These are phyloP conservation scores for Phalera bucephala DNA, from an alignment of 2,888 invertebrate species.

Conservation along the genomic window DNA sequence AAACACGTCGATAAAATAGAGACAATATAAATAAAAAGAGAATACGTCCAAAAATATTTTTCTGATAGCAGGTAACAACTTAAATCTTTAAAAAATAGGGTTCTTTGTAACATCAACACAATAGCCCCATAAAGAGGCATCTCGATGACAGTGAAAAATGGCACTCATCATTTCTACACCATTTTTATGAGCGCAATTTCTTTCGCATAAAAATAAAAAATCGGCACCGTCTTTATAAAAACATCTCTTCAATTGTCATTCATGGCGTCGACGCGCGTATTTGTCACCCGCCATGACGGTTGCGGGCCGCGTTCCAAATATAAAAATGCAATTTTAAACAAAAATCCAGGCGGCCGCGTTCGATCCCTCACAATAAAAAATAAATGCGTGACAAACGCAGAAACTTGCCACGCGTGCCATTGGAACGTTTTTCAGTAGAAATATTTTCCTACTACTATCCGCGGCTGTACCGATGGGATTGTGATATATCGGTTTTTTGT, in stretches of 20 bases:
- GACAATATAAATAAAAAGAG: constrained; percentile 12
- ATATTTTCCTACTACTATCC: constrained; percentile 31
- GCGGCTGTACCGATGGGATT: constrained; percentile 5
- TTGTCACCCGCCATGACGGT: constrained; percentile 77
- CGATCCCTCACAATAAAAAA: constrained; percentile 77
- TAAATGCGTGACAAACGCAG: constrained; percentile 63
- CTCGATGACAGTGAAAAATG: constrained; percentile 77
- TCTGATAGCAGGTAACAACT: not conserved
- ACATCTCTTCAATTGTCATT: constrained; percentile 83
- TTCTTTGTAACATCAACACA: constrained; percentile 63
- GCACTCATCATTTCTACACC: constrained; percentile 78
- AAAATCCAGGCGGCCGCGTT: constrained; percentile 64
- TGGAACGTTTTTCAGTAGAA: constrained; percentile 38
- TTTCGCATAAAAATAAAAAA: constrained; percentile 80
- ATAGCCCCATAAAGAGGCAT: constrained; percentile 74
- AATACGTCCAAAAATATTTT: not conserved
- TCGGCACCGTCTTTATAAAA: constrained; percentile 76
- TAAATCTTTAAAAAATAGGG: constrained; percentile 33
- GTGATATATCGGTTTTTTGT: not conserved
- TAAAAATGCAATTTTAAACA: constrained; percentile 83
- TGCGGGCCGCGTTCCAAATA: constrained; percentile 78
- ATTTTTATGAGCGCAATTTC: constrained; percentile 80
- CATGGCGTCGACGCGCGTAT: constrained; percentile 78
- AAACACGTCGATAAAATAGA: no score
- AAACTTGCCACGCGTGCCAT: constrained; percentile 44